Base-by-base conservation (phyloP, 2,113 vertebrate species). In the Turnix velox region DNA sequence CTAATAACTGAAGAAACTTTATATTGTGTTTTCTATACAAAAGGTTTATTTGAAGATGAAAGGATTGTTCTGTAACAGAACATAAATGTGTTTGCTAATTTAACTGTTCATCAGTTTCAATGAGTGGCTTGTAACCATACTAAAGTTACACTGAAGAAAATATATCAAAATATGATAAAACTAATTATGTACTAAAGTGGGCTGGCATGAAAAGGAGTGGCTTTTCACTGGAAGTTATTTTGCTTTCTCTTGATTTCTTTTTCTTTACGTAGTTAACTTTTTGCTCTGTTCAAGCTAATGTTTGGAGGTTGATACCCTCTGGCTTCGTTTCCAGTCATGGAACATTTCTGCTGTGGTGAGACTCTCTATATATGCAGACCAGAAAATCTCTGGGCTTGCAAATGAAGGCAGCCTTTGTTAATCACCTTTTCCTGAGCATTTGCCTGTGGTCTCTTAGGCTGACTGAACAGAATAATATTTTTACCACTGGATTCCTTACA, bases 321-420 rank as follows among this genome's bases (percentile, higher is more conserved):
- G 24, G 31, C 37, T 69, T 62, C 87, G 8, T 88, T 97, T 92
- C 73, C 27, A 48, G 35, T n/a, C 18, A 3, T 18, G 40, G 20
- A 84, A 75, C 57, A 87, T 25, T 35, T 69, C 43, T 49, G 42
- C 46, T n/a, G 73, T 61, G 57, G 14, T 61, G 18, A 45, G 9
- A 6, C 13, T 37, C 54, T 73, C 75, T 59, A 10, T 62, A 39
- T 54, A 6, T 46, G 4, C 78, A 90, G 73, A 84, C 87, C 63
- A 93, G 51, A 80, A 88, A 87, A 43, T 57, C 30, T 68, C 82
- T 20, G 62, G 58, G 63, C 57, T 24, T 81, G 57, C 54, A 39
- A 71, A 57, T 95, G 82, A 97, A 96, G 96, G 55, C 49, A 90
- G 48, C 10, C 48, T 96, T 93, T 97, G 79, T 96, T 88, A 67